Evolutionary conservation across 1,140 invertebrate genomes (phyloP), one percentile per base, ranked within the genome.

Genomic region (Formica exsecta): DNA sequence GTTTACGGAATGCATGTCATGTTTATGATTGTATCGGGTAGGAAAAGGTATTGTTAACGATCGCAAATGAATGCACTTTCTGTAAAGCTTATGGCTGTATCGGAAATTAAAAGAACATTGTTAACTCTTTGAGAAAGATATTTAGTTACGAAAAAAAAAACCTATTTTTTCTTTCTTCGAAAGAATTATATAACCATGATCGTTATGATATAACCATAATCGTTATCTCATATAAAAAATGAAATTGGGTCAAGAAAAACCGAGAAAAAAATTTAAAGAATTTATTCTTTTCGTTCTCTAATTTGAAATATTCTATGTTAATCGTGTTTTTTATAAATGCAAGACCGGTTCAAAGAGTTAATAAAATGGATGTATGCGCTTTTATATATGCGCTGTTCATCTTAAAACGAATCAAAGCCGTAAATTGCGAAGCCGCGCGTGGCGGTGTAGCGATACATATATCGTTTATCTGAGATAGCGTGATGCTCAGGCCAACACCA

Each of bases 41-140:
- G 41, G 29, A 51, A 38, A 36, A 19, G 22, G 25, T 54, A 68
- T 54, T 6, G 22, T 32, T 36, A 11, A 54, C 44, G n/a, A 32
- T 57, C 48, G 64, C 44, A 54, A 36, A 80, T 70, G 44, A 41
- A 70, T 29, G 59, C 59, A 59, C 61, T 48, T 44, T 51, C n/a
- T 66, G 48, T 19, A 19, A 65, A 66, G 61, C 41, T 54, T 77
- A 36, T 16, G 59, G 8, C 22, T 51, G 41, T 79, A 79, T 25
- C 22, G 9, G 19, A 13, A 22, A 22, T 22, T 19, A 25, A 54
- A 38, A 38, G 29, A 9, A 41, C 25, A 54, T 38, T 22, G 64
- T 80, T 80, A 59, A 68, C 76, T 68, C 64, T 80, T 68, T 38
- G 44, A 32, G 9, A 9, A 8, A 59, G 32, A 19, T 41, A 59